Base-by-base conservation (phyloP, 2,888 invertebrate genomes). In the Andrena camellia region DNA sequence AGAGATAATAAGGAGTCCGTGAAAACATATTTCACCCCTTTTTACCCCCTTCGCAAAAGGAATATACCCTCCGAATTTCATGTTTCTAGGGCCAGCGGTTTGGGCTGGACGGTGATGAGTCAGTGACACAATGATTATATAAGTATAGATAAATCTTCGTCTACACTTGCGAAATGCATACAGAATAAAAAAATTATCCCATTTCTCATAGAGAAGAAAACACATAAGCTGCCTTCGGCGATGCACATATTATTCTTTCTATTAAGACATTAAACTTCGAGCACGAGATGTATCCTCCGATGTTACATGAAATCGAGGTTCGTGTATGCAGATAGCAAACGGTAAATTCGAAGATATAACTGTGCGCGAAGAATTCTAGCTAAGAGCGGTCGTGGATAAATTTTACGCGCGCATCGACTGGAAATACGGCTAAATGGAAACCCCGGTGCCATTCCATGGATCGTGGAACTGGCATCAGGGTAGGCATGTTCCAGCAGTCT, bases 381-480 rank as follows among this genome's bases (percentile, higher is more conserved):
- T 54, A 17, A 33, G 29, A 63, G 71, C 31, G 69, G 66, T 69
- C 20, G 60, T 5, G 57, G 48, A 74, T 63, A 48, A 78, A 75
- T 75, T 69, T 75, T 70, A 74, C 59, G 50, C 48, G 66, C 35
- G 59, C 71, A 13, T 64, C 83, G 66, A 69, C 67, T 80, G 75
- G 75, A 86, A 83, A 81, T 54, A 80, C 81, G 81, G 48, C 69
- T 81, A 81, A 42, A 86, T 81, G 80, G 74, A 83, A 86, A 77
- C 57, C 31, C 33, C 35, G 83, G 68, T 67, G 82, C 73, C 60
- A 52, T 63, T 73, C 63, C 42, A 79, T 48, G 62, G 79, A 72
- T 74, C 35, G 59, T 64, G 62, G 71, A 83, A 76, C 77, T 59
- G 72, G 59, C 78, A 62, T 62, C 54, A 33, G 20, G 48, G 83